Base-by-base conservation (phyloP, 2,888 invertebrate genomes). In the Seira sanloemensis region DNA sequence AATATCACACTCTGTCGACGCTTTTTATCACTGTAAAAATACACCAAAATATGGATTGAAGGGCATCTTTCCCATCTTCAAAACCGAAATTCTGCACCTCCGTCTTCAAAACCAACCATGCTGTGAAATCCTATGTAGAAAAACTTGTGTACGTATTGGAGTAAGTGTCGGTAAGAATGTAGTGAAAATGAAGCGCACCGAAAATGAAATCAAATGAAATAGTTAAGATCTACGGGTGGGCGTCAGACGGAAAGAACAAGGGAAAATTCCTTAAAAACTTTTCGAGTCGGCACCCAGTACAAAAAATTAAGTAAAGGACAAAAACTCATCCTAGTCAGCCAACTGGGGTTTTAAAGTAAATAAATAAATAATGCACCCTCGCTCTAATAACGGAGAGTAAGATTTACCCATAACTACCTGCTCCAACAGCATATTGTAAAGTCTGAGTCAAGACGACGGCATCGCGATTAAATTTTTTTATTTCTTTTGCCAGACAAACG, bases 161-260 rank as follows among this genome's bases (percentile, higher is more conserved):
- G n/a, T n/a, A n/a, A n/a, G n/a, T 62, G 62, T 62, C 62, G 62
- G 62, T 37, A 21, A 62, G n/a, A n/a, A 74, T 75, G 68, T 75
- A 66, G 76, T 67, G n/a, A n/a, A n/a, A 50, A 18, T 12, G 19
- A 71, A 54, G 37, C 46, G 50, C 37, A 71, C n/a, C 25, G 71
- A 83, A 78, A 83, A 78, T 78, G 78, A 78, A 83, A 83, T 83
- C 83, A 83, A 83, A 78, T 83, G 78, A 83, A 62, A 74, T 78
- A 58, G 83, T 25, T 74, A 78, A 69, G 83, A 77, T 65, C 83
- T 78, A 83, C 83, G 83, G 83, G 83, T 83, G 83, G 83, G 83
- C 78, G 83, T 83, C 77, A 78, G 78, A 78, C 83, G 83, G 83
- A 73, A 78, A 74, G 78, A 83, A 77, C 54, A 82, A 77, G 77